Base-by-base conservation (phyloP, 2,797 vertebrate genomes). In the Acanthis flammea region DNA sequence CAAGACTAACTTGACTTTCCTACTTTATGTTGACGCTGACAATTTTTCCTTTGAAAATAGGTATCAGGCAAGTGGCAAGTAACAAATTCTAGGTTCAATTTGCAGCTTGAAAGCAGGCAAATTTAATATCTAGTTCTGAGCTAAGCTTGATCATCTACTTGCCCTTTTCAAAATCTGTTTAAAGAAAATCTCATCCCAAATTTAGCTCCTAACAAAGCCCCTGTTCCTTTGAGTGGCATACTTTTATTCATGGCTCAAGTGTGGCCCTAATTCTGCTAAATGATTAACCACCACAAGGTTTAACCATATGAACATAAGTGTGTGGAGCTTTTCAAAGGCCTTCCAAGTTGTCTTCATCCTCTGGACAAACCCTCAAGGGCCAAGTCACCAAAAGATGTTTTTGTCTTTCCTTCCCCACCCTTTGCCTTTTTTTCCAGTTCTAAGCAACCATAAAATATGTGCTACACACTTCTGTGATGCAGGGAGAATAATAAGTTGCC, bases 361-460 rank as follows among this genome's bases (percentile, higher is more conserved):
- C 66, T 6, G 4, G 75, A 87, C 44, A 90, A 86, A 72, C 63
- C 57, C 75, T 78, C 41, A 54, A 94, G 62, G 72, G 57, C 60
- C 44, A 78, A 75, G 78, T 65, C 80, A 88, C 88, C 87, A 84
- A 94, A 90, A 89, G 55, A 94, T 74, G 57, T n/a, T 93, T 95
- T 90, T 88, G 72, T 78, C 85, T 92, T 85, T 91, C 13, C 48
- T 67, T 95, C 61, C 41, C 83, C 63, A 78, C 70, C 73, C 82
- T 78, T 78, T 67, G 45, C 33, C 68, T 94, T 78, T 95, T 94
- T 91, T 68, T 27, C 62, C 79, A 88, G 78, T 83, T 86, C 61
- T 88, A 90, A 88, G 51, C 68, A 90, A 28, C 78, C 87, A 78
- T 94, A 68, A 96, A 95, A 67, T 91, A 93, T 91, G 75, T 91